Percentiles rank a stretch among this genome's conserved stretches.
Evolutionary conservation across 2,113 vertebrate genomes (phyloP).

Genomic region (Poicephalus meyeri): DNA sequence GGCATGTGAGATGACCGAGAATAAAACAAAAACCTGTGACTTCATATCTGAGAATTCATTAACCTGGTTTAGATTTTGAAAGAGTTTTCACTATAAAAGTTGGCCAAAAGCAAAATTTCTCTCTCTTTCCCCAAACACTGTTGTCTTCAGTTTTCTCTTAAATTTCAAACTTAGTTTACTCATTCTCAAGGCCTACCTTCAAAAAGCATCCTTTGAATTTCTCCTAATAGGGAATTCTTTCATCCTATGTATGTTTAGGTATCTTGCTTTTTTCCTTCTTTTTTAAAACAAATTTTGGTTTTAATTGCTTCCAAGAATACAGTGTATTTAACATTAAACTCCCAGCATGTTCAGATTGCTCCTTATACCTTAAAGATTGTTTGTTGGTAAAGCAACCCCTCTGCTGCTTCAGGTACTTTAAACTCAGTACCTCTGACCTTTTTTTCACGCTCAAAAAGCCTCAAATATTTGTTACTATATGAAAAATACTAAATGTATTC

Average conservation of each 20-base stretch:
- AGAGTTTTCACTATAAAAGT: neutral
- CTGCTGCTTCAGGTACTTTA: neutral
- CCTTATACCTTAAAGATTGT: neutral
- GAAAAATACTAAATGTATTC: neutral
- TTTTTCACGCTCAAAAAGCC: neutral
- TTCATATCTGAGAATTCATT: neutral
- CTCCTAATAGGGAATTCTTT: neutral
- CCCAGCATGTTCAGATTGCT: neutral
- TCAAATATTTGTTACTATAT: neutral
- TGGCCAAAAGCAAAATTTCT: neutral
- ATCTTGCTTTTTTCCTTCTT: neutral
- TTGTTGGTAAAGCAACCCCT: neutral
- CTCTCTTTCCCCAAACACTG: accelerated
- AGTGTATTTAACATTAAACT: neutral
- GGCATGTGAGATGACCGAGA: neutral
- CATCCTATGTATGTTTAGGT: neutral
- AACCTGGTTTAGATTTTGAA: neutral
- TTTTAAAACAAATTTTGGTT: neutral
- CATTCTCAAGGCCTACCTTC: neutral
- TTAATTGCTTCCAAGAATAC: neutral
- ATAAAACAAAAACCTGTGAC: neutral
- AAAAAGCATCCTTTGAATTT: neutral
- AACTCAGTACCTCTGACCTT: neutral
- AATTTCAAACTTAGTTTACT: neutral
- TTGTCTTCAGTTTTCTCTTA: neutral